A percentile compares a stretch with the other conserved stretches of the same genome.
phyloP scores from a whole-genome alignment of 2,797 vertebrate genomes.

The Sebastiscus albofasciatus region DNA sequence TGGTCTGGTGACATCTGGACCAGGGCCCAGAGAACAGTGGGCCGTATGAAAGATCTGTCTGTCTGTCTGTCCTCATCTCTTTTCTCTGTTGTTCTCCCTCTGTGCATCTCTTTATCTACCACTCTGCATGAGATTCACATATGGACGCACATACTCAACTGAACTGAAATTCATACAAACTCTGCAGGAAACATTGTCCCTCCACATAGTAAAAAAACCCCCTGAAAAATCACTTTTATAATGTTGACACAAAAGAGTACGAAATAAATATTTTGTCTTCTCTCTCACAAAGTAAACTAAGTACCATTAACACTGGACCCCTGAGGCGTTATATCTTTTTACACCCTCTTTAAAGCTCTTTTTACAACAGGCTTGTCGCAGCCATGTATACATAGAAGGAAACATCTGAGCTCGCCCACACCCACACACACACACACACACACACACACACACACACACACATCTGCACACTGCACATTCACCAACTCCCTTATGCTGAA shows the following conservation, averaged over 20 bases:
- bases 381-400: constrained; percentile 76
- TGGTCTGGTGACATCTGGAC: constrained; percentile 73
- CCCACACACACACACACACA: constrained; percentile 72
- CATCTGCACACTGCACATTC: constrained; percentile 70
- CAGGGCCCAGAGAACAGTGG: constrained; percentile 51
- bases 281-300: constrained; percentile 71
- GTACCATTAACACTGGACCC: constrained; percentile 71
- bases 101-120: constrained; percentile 47
- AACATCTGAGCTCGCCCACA: constrained; percentile 73
- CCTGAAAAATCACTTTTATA: constrained; percentile 51
- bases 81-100: constrained; percentile 30
- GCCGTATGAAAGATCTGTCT: constrained; percentile 54
- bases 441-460: constrained; percentile 72
- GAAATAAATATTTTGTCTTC: constrained; percentile 80
- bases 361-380: constrained; percentile 78
- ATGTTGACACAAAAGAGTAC: constrained; percentile 66
- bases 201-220: not conserved
- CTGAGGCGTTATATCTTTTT: constrained; percentile 71
- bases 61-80: constrained; percentile 52
- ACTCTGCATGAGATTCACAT: constrained; percentile 52
- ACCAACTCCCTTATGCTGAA: constrained; percentile 81
- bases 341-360: constrained; percentile 71
- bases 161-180: constrained; percentile 47
- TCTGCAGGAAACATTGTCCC: constrained; percentile 56
- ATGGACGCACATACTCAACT: constrained; percentile 30